Conservation (phyloP, 2,797 vertebrate genomes). For the Threskiornis aethiopicus region DNA sequence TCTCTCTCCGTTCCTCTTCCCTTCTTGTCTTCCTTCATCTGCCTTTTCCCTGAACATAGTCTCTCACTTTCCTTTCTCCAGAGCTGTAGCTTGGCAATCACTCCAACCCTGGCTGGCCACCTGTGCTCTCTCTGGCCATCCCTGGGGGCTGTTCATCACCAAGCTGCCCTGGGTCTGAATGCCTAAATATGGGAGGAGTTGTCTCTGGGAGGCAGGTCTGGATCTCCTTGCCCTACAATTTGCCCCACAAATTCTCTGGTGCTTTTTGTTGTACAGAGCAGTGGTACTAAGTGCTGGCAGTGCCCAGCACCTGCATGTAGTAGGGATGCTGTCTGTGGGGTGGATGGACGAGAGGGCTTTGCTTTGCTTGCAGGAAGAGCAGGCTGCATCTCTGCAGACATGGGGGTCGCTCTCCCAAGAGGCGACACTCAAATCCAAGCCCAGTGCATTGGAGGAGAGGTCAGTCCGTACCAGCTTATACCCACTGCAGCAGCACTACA, state of each 20-base stretch:
- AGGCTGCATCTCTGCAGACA: accelerated
- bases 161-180: neutral
- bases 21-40: neutral
- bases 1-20: neutral
- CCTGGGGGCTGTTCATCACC: neutral
- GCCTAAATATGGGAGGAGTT: neutral
- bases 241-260: neutral
- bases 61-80: neutral
- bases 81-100: neutral
- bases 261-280: neutral
- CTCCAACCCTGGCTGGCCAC: neutral
- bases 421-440: neutral
- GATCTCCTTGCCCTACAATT: neutral
- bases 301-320: neutral
- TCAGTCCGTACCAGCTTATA: neutral
- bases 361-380: accelerated
- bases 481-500: neutral
- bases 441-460: neutral
- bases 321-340: neutral
- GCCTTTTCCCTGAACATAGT: neutral
- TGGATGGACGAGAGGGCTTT: neutral
- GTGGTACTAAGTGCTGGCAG: neutral
- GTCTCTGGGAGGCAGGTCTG: neutral
- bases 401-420: accelerated
- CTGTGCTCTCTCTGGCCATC: accelerated